Base-by-base conservation (phyloP, 2,888 invertebrate genomes). In the Thymelicus sylvestris region DNA sequence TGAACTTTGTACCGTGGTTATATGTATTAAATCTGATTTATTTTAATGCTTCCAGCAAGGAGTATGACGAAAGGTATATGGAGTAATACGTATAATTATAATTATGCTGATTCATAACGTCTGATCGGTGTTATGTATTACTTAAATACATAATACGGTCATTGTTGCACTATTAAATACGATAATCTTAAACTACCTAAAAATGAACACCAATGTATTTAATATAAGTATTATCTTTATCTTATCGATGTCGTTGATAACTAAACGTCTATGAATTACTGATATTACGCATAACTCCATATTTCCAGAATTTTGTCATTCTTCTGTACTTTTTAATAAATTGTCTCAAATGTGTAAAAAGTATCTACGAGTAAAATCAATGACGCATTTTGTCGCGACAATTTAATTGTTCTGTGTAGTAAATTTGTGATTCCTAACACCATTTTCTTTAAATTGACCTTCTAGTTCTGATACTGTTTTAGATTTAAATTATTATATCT, bases 401-500 rank as follows among this genome's bases (percentile, higher is more conserved):
- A 80, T 78, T 80, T 74, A 76, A 85, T 83, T 78, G 80, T 87
- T 86, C 84, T 83, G 82, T 86, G 84, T 90, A 87, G 86, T 89
- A 84, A 85, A 88, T 86, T 86, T 83, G 84, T 84, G 81, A 88
- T 84, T 86, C 83, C 83, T 86, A 74, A 84, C 80, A 84, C 82
- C 73, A 77, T 83, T 87, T 91, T 82, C 81, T 84, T 87, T 82
- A 85, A 83, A 86, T 88, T 83, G 78, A 86, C 83, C 84, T 87
- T 85, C 83, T 89, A 86, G 86, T 85, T 89, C 90, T 84, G 85
- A 87, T 88, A 88, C 83, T 89, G 91, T 91, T 92, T 88, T 88
- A 92, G 89, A 91, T 85, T 89, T 88, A 89, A 90, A 85, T 85
- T 85, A 89, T 90, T 88, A 88, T 89, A 91, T 89, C 90, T 92